Evolutionary conservation across 2,113 vertebrate genomes (phyloP), one percentile per base, ranked within the genome.

Genomic region (cat (Felis catus)): DNA sequence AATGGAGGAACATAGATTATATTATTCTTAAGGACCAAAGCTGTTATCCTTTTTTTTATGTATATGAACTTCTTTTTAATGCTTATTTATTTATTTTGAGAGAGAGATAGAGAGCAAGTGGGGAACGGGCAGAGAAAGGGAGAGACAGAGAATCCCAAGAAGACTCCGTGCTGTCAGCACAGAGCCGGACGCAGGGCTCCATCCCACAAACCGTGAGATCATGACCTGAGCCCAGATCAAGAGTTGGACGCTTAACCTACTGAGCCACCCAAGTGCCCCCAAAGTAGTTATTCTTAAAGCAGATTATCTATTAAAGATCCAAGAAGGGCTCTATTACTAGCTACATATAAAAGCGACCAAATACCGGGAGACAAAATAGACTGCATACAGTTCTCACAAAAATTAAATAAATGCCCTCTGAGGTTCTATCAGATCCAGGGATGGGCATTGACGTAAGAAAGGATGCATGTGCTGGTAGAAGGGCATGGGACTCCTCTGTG

Each of bases 401-500:
- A 70, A 39, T 31, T 33, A 55, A 10, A 55, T 79, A 51, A 12
- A 53, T 16, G 4, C 8, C 7, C 3, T 15, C 51, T 41, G 27
- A 9, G 73, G 51, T 13, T 18, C n/a, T 39, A 0, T 9, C n/a
- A 23, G 27, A n/a, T 25, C n/a, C 45, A 61, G 13, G 4, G 10
- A 27, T 0, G 65, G 66, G 7, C 13, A 11, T 63, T 78, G 3
- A 3, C 18, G 2, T 21, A 27, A 29, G 66, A 4, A 76, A n/a
- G 71, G 29, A 7, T 1, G 2, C 23, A 19, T 6, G 27, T 23
- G 23, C 51, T 31, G 33, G 13, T 5, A 4, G 14, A 16, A 36
- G 48, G 39, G 19, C 13, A 4, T 0, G 21, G 73, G 65, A 55
- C 55, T 36, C 0, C 27, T 36, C 11, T 0, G 4, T 1, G 31